These are phyloP conservation scores for Chrysotoxum bicinctum DNA, from an alignment of 2,888 invertebrate genomes.

Conservation along the genomic window DNA sequence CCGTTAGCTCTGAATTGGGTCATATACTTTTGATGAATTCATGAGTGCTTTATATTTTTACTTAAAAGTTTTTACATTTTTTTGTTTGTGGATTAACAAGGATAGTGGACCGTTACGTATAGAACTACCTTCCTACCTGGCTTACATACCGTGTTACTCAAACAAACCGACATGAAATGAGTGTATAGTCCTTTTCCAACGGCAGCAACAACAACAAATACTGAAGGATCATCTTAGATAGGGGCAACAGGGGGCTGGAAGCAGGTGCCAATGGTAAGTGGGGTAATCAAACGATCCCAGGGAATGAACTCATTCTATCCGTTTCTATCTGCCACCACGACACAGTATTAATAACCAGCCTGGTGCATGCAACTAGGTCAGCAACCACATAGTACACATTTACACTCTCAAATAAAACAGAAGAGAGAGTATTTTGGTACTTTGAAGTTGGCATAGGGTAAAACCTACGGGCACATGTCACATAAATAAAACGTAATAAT, in stretches of 20 bases:
- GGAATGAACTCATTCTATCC: slow-evolving; percentile 70
- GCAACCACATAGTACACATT: slow-evolving; percentile 59
- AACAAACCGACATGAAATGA: slow-evolving; percentile 55
- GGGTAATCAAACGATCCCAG: slow-evolving; percentile 71
- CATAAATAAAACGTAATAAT: slow-evolving; percentile 27
- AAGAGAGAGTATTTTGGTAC: slow-evolving; percentile 25
- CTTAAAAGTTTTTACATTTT: slow-evolving; percentile 14
- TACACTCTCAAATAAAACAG: not conserved
- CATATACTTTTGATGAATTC: slow-evolving; percentile 64
- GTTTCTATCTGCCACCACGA: slow-evolving; percentile 63
- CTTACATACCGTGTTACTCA: slow-evolving; percentile 30
- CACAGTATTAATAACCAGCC: slow-evolving; percentile 69
- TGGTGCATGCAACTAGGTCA: slow-evolving; percentile 70
- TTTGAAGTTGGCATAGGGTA: slow-evolving; percentile 27
- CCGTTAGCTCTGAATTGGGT: slow-evolving; percentile 56
- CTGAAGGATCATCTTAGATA: not conserved
- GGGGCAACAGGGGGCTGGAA: not conserved
- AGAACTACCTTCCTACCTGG: not conserved
- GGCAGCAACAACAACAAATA: not conserved
- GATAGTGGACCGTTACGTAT: slow-evolving; percentile 48
- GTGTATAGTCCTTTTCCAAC: slow-evolving; percentile 9
- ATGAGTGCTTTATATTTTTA: slow-evolving; percentile 52
- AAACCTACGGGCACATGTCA: slow-evolving; percentile 24
- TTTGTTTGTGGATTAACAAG: slow-evolving; percentile 51
- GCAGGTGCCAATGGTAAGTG: slow-evolving; percentile 50